A percentile compares a stretch with the other conserved stretches of the same genome.
These are phyloP conservation scores for Phaetusa simplex DNA, from an alignment of 2,113 vertebrate genomes.

Conservation along the genomic window DNA sequence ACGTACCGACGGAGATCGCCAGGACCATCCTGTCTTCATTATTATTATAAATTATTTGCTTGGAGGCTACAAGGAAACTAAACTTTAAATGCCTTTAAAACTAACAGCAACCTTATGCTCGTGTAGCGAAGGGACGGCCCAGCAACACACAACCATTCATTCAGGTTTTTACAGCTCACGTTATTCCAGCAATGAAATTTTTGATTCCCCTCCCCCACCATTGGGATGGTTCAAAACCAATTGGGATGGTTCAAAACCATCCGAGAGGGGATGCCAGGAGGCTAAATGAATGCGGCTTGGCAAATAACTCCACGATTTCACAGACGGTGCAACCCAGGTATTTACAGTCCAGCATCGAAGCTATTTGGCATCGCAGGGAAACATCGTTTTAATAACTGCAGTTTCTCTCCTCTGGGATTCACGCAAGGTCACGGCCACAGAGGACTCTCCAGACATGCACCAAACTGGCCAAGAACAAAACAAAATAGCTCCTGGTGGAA, in stretches of 20 bases:
- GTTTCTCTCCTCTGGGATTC: background rate
- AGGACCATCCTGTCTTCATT: background rate
- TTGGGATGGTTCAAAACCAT: background rate
- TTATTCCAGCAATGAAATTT: background rate
- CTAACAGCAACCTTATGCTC: background rate
- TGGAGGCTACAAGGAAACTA: background rate
- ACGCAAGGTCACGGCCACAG: background rate
- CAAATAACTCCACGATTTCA: background rate
- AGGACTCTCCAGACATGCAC: background rate
- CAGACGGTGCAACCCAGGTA: background rate
- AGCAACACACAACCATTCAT: background rate
- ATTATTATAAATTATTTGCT: background rate
- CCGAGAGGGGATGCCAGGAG: background rate
- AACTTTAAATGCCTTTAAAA: background rate
- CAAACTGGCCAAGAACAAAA: background rate
- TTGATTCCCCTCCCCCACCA: background rate
- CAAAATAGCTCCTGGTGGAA: background rate
- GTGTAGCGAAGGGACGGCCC: rapidly evolving
- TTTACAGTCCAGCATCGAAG: background rate
- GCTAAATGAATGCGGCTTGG: background rate
- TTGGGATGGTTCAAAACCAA: background rate
- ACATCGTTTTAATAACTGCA: background rate
- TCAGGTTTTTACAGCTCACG: rapidly evolving
- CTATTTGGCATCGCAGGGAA: background rate
- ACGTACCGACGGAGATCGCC: background rate